These are phyloP conservation scores for Thymelicus acteon DNA, from an alignment of 2,888 invertebrate genomes.

Conservation along the genomic window DNA sequence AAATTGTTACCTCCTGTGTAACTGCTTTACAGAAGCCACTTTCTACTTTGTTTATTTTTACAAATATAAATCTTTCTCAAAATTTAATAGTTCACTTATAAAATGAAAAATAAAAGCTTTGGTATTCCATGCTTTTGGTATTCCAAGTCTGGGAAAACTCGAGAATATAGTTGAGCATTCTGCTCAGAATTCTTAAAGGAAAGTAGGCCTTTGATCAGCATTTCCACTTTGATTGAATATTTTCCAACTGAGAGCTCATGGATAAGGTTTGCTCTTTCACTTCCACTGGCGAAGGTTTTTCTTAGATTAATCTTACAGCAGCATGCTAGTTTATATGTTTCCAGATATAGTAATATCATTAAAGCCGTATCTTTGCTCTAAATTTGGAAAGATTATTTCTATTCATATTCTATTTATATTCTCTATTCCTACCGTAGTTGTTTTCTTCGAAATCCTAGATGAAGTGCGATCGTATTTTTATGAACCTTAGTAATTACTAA, in stretches of 20 bases:
- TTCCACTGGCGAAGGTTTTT: slow-evolving; percentile 11
- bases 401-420: too few relatives aligned
- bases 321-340: background rate
- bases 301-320: background rate
- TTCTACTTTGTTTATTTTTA: background rate
- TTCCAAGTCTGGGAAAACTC: slow-evolving; percentile 24
- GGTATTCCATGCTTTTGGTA: too few relatives aligned
- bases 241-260: slow-evolving; percentile 32
- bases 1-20: too few relatives aligned
- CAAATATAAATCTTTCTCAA: background rate
- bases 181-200: slow-evolving; percentile 27
- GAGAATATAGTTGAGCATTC: slow-evolving; percentile 24
- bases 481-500: too few relatives aligned
- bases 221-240: slow-evolving; percentile 34
- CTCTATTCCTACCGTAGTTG: too few relatives aligned
- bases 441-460: too few relatives aligned
- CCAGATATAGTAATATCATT: background rate
- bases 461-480: too few relatives aligned
- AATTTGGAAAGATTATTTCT: background rate
- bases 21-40: background rate
- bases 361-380: background rate
- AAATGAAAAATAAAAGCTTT: slow-evolving; percentile 14
- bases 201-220: slow-evolving; percentile 33
- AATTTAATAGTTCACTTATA: slow-evolving; percentile 18
- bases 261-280: slow-evolving; percentile 21